These are phyloP conservation scores for Gambusia yucatana DNA, from an alignment of 2,797 vertebrate genomes.

Conservation along the genomic window DNA sequence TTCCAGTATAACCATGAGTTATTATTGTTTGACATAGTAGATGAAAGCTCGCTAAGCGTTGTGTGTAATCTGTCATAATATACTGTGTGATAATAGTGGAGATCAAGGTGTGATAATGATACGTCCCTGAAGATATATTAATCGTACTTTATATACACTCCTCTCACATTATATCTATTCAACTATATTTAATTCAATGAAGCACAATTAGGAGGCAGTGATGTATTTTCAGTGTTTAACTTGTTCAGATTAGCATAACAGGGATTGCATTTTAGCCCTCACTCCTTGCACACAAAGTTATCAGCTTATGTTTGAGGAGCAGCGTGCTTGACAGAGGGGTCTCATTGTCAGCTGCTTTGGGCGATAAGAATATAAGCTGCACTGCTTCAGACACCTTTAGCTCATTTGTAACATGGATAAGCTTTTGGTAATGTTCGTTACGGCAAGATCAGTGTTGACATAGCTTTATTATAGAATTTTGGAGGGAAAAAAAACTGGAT, in stretches of 20 bases:
- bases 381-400: constrained; percentile 49
- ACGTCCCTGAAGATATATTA: constrained; percentile 64
- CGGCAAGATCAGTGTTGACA: constrained; percentile 57
- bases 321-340: constrained; percentile 57
- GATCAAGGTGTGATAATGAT: constrained; percentile 66
- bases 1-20: constrained; percentile 60
- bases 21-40: constrained; percentile 58
- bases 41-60: constrained; percentile 49
- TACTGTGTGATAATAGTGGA: constrained; percentile 56
- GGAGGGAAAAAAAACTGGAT: constrained; percentile 14
- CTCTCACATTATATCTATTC: constrained; percentile 59
- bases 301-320: constrained; percentile 74
- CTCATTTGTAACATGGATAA: constrained; percentile 52
- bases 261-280: constrained; percentile 54
- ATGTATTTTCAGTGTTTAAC: constrained; percentile 64
- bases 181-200: constrained; percentile 69
- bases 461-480: constrained; percentile 32
- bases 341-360: constrained; percentile 53
- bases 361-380: constrained; percentile 58
- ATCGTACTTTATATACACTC: constrained; percentile 70
- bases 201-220: constrained; percentile 68
- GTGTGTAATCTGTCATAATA: constrained; percentile 68
- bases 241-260: constrained; percentile 63
- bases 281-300: constrained; percentile 71
- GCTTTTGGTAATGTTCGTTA: constrained; percentile 58